Evolutionary conservation across 1,140 invertebrate genomes (phyloP).

Genomic region (honey bee (Apis mellifera)): Amel_HAv3.1 CM009942.2:4457001-4457500

Average conservation of each 20-base stretch:
- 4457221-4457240: slow-evolving; percentile 46
- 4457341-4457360: slow-evolving; percentile 35
- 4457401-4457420: neutral
- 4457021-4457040: slow-evolving; percentile 12
- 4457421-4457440: slow-evolving; percentile 15
- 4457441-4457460: slow-evolving; percentile 23
- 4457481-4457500: too few relatives aligned
- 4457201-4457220: slow-evolving; percentile 50
- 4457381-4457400: slow-evolving; percentile 14
- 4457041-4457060: slow-evolving; percentile 51
- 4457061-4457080: slow-evolving; percentile 42
- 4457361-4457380: slow-evolving; percentile 45
- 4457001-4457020: slow-evolving; percentile 7
- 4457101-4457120: slow-evolving; percentile 27
- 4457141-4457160: slow-evolving; percentile 50
- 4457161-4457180: slow-evolving; percentile 49
- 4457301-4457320: slow-evolving; percentile 6
- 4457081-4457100: slow-evolving; percentile 28
- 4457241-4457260: slow-evolving; percentile 51
- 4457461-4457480: neutral
- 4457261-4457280: neutral
- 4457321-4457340: slow-evolving; percentile 53
- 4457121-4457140: slow-evolving; percentile 35
- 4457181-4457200: slow-evolving; percentile 47
- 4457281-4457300: neutral